phyloP scores from a whole-genome alignment of 2,888 invertebrate species.

The Polydrusus cervinus region DNA sequence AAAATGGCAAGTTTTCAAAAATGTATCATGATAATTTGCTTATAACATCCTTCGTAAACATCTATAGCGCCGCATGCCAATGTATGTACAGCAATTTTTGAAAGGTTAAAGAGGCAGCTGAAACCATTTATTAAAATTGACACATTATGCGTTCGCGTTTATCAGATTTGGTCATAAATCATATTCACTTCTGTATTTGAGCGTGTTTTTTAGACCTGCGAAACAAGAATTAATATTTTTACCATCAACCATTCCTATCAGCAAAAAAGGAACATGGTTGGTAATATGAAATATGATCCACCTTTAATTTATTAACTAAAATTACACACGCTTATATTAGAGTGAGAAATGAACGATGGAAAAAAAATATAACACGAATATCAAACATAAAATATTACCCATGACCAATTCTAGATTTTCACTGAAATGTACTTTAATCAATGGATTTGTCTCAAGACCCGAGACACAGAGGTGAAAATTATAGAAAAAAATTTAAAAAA shows the following conservation, averaged over 20 bases:
- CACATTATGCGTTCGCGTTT: constrained; percentile 49
- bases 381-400: not conserved
- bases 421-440: not conserved
- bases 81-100: constrained; percentile 27
- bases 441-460: too few relatives aligned
- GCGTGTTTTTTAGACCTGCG: constrained; percentile 39
- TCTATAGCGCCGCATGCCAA: not conserved
- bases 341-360: not conserved
- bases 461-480: too few relatives aligned
- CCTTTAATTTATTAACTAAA: constrained; percentile 23
- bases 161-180: constrained; percentile 50
- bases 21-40: not conserved
- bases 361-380: not conserved
- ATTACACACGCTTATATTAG: not conserved
- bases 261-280: constrained; percentile 31
- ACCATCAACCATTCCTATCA: constrained; percentile 33
- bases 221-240: constrained; percentile 48
- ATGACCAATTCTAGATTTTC: not conserved
- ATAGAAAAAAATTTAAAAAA: too few relatives aligned
- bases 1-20: not conserved
- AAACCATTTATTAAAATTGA: constrained; percentile 49
- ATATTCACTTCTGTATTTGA: constrained; percentile 43
- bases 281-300: constrained; percentile 35
- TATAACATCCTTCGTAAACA: constrained; percentile 13
- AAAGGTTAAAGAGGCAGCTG: constrained; percentile 36